Evolutionary conservation across 2,888 invertebrate genomes (phyloP).

Genomic region (Zygaena filipendulae): DNA sequence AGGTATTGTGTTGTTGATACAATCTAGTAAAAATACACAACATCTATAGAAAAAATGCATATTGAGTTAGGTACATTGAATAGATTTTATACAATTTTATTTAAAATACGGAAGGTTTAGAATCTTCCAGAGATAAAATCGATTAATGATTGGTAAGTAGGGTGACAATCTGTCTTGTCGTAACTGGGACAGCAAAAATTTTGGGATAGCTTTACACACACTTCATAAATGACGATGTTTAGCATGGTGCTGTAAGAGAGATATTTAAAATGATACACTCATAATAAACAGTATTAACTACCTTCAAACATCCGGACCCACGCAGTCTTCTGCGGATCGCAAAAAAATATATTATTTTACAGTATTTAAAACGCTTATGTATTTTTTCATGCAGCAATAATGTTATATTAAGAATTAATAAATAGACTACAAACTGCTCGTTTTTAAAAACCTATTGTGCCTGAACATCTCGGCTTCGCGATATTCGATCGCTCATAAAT

Average conservation of each 20-base stretch:
- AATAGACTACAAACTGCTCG: background rate
- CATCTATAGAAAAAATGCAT: too few relatives aligned
- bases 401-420: conserved; percentile 9
- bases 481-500: too few relatives aligned
- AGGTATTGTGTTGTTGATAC: too few relatives aligned
- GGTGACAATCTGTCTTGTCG: too few relatives aligned
- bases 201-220: too few relatives aligned
- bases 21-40: too few relatives aligned
- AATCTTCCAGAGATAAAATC: conserved; percentile 62
- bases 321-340: conserved; percentile 57
- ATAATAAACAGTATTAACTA: conserved; percentile 52
- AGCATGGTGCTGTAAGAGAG: conserved; percentile 48
- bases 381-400: conserved; percentile 7
- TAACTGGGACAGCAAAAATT: too few relatives aligned
- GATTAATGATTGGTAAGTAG: too few relatives aligned
- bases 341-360: conserved; percentile 26
- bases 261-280: conserved; percentile 37
- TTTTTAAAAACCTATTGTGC: conserved; percentile 23
- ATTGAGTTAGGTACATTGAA: too few relatives aligned
- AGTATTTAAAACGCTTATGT: conserved; percentile 18
- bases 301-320: conserved; percentile 40
- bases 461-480: conserved; percentile 22
- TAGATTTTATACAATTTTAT: too few relatives aligned
- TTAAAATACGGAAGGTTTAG: too few relatives aligned
- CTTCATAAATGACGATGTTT: too few relatives aligned